Evolutionary conservation across 2,797 vertebrate species (phyloP), one percentile per base, ranked within the genome.

Genomic region (Hyperoplus immaculatus): DNA sequence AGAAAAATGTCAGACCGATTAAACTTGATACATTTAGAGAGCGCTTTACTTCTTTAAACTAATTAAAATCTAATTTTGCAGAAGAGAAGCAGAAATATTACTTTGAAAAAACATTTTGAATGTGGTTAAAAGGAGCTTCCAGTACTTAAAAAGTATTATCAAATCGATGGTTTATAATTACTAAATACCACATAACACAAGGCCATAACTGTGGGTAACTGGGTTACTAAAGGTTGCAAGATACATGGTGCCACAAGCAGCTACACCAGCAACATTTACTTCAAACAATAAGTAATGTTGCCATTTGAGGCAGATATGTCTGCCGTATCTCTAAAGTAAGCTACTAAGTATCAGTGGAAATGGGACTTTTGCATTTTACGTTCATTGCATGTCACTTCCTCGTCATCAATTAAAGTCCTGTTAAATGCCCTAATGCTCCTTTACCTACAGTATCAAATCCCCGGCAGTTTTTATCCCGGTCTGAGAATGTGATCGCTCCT

Each of bases 341-440:
- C 39, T 64, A 72, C 0, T 65, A 38, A n/a, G 18, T 65, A 12
- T n/a, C 47, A 6, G 29, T 73, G 47, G 65, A 78, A 81, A 68
- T 13, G 16, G 47, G 56, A 43, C 18, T 50, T 54, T 49, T 0
- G 10, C 47, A 36, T 54, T 46, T 60, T 29, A 41, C 41, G 41
- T 61, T 72, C 13, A 42, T 66, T 39, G 39, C 15, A 80, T 9
- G 9, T 51, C 16, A 43, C 71, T 75, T 80, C 18, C 36, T 74
- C 46, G 57, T 21, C 46, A 59, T 12, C n/a, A 51, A 57, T 56
- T 78, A 73, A 83, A 63, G 15, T 15, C 58, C 18, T 36, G 41
- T 75, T 67, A 39, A 45, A 70, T 43, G 5, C 76, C 38, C 46
- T 14, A 86, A 76, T 78, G 60, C 74, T 71, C 53, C 55, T 79